These are phyloP conservation scores for Hypomecis atomaria DNA, from an alignment of 2,888 invertebrate genomes.

Conservation along the genomic window DNA sequence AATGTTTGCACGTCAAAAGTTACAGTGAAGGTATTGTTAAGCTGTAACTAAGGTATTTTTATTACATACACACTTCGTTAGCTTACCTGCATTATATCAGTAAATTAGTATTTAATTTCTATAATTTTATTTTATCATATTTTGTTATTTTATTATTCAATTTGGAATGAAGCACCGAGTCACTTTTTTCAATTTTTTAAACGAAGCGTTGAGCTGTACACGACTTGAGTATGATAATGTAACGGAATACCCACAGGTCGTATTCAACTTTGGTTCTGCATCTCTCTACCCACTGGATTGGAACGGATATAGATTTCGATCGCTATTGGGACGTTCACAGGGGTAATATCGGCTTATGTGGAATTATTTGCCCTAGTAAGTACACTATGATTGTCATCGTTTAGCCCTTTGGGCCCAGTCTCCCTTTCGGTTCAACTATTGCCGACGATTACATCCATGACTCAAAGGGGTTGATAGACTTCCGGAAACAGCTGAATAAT, in stretches of 20 bases:
- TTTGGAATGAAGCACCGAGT: no score
- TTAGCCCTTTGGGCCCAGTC: conserved; percentile 37
- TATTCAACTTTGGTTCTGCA: conserved; percentile 46
- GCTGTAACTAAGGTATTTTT: no score
- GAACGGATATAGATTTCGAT: conserved; percentile 48
- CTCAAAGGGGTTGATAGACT: conserved; percentile 39
- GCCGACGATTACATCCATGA: conserved; percentile 41
- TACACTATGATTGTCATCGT: conserved; percentile 38
- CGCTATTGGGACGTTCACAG: conserved; percentile 46
- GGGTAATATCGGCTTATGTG: conserved; percentile 44
- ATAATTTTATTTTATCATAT: no score
- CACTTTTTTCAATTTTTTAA: no score
- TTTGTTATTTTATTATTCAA: no score
- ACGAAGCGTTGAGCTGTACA: no score
- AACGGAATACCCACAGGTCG: conserved; percentile 18
- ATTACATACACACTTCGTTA: no score
- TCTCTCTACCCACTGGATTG: conserved; percentile 31
- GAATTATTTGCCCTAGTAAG: conserved; percentile 35
- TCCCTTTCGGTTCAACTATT: conserved; percentile 47
- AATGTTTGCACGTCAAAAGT: no score
- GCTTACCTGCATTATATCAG: no score
- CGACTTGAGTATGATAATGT: no score
- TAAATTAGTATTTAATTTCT: no score
- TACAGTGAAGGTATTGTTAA: no score
- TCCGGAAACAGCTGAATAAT: conserved; percentile 1